These are phyloP conservation scores for Apamea anceps DNA, from an alignment of 2,888 invertebrate genomes.

Conservation along the genomic window DNA sequence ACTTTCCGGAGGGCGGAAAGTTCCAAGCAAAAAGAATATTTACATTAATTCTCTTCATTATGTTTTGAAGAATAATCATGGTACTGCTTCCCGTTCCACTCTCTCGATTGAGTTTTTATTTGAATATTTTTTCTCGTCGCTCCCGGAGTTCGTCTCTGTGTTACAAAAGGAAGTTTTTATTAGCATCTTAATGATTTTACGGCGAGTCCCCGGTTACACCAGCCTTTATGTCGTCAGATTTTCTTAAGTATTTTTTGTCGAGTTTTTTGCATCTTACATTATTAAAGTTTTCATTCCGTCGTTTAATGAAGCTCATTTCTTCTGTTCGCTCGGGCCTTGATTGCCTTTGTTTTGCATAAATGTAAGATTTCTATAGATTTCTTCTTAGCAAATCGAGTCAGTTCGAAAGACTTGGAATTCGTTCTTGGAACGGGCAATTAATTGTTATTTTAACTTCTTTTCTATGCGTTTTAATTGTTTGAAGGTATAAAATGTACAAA, in stretches of 20 bases:
- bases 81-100: slow-evolving; percentile 87
- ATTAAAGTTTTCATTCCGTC: slow-evolving; percentile 90
- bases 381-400: slow-evolving; percentile 86
- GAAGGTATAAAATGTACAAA: slow-evolving; percentile 21
- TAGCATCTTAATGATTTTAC: slow-evolving; percentile 91
- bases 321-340: slow-evolving; percentile 89
- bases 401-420: slow-evolving; percentile 85
- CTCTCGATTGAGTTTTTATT: slow-evolving; percentile 90
- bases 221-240: slow-evolving; percentile 91
- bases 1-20: slow-evolving; percentile 90
- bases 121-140: slow-evolving; percentile 88
- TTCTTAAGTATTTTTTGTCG: slow-evolving; percentile 90
- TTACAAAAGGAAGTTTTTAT: slow-evolving; percentile 91
- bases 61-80: slow-evolving; percentile 91
- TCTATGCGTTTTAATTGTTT: slow-evolving; percentile 57
- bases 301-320: slow-evolving; percentile 91
- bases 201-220: slow-evolving; percentile 90
- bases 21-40: slow-evolving; percentile 90
- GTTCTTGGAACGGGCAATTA: slow-evolving; percentile 83
- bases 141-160: slow-evolving; percentile 87
- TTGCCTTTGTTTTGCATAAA: slow-evolving; percentile 91
- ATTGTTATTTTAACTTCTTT: slow-evolving; percentile 77
- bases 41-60: slow-evolving; percentile 91
- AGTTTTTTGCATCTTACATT: slow-evolving; percentile 90
- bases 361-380: slow-evolving; percentile 90